Percentiles rank a stretch among this genome's conserved stretches.
Conservation (phyloP, 2,888 invertebrate species). For the Drosophila leonis region DNA sequence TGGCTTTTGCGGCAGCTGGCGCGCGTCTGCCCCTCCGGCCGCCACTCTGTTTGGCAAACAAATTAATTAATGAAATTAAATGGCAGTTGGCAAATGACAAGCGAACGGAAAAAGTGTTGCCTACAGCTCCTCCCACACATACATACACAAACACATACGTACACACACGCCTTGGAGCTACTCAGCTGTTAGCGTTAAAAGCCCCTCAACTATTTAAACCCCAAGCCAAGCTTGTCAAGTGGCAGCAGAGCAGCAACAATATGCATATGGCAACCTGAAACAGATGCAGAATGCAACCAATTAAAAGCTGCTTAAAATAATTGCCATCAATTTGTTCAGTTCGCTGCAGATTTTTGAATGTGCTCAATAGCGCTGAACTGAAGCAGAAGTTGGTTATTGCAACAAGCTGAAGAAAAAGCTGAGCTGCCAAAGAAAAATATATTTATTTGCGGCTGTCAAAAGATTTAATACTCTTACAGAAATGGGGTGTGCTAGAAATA, state of each 20-base stretch:
- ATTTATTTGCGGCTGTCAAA: background rate
- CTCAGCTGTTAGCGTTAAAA: slow-evolving; percentile 10
- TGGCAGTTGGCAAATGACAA: slow-evolving; percentile 74
- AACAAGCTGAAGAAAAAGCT: background rate
- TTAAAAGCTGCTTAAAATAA: slow-evolving; percentile 48
- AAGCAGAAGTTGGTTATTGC: background rate
- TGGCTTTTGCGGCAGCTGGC: slow-evolving; percentile 79
- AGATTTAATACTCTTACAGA: background rate
- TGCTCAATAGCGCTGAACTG: slow-evolving; percentile 6
- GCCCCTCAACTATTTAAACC: slow-evolving; percentile 18
- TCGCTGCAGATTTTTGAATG: slow-evolving; percentile 7
- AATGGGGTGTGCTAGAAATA: background rate
- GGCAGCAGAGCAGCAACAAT: background rate
- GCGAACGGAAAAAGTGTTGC: slow-evolving; percentile 46
- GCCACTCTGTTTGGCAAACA: slow-evolving; percentile 61
- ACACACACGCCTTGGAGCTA: background rate
- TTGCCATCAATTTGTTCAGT: slow-evolving; percentile 44
- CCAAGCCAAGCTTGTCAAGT: slow-evolving; percentile 8
- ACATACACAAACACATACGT: background rate
- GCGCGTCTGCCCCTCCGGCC: slow-evolving; percentile 32
- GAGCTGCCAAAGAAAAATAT: background rate
- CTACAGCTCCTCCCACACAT: background rate
- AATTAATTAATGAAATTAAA: slow-evolving; percentile 80
- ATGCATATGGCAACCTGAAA: slow-evolving; percentile 12
- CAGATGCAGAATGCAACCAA: slow-evolving; percentile 25